Evolutionary conservation across 2,113 vertebrate species (phyloP), one percentile per base, ranked within the genome.

Genomic region (Gobio gobio): DNA sequence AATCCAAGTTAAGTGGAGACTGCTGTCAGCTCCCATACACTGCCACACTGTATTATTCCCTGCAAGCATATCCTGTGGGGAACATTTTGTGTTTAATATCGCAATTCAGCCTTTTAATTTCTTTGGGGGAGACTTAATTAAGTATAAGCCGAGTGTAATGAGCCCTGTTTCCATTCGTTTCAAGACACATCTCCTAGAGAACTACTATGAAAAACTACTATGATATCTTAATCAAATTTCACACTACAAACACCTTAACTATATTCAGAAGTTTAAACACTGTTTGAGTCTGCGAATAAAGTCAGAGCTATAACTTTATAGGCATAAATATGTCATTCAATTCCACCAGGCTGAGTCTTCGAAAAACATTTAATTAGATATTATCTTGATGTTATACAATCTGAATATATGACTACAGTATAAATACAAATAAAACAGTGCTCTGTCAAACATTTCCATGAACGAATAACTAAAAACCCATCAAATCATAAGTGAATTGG

Each of bases 1-100:
- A 79, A 58, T 56, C 85, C 70, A 85, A 74, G 49, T 3, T 49
- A 86, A 86, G 68, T 68, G 79, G 33, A 9, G 29, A 12, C 73
- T 85, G 72, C n/a, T n/a, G 73, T 63, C 79, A 68, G 66, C 40
- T 87, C 54, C 14, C n/a, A 51, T 64, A 75, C 81, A 75, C 83
- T 82, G 76, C 72, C 45, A 86, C 61, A 36, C 61, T 85, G 43
- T 54, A 75, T 85, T 77, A 63, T 84, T 59, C 43, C 45, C 24
- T 56, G 10, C n/a, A 20, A 79, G 78, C 58, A 72, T 74, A 29
- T 76, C 51, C 51, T 64, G 4, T 70, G 72, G 84, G 87, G 61
- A 78, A 86, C 81, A 49, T 43, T 51, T 58, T 83, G 49, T 81
- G 54, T 73, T 40, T 43, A 22, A 72, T 45, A 29, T 36, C n/a